Conservation (phyloP, 2,888 invertebrate genomes). For the Sesia apiformis region DNA sequence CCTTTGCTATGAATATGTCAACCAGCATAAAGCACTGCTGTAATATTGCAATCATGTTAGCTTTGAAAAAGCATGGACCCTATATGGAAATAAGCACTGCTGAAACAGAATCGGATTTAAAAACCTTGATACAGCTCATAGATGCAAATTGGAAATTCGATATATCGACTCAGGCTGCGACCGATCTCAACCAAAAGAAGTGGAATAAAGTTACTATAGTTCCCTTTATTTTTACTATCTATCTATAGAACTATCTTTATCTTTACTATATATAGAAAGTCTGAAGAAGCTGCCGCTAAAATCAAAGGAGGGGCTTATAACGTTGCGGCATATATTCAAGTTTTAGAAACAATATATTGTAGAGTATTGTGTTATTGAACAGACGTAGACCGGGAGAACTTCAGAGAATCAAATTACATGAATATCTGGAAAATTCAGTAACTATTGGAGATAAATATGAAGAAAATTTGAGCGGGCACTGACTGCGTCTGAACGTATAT, state of each 20-base stretch:
- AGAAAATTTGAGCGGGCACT: not conserved
- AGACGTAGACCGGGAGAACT: not conserved
- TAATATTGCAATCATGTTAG: conserved; percentile 15
- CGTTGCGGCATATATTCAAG: not conserved
- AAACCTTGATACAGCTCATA: conserved; percentile 1
- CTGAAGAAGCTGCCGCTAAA: not conserved
- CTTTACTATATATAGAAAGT: conserved; percentile 5
- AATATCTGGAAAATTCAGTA: not conserved
- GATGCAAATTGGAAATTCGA: conserved; percentile 7
- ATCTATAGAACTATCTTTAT: conserved; percentile 12
- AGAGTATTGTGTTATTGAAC: not conserved
- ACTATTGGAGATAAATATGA: not conserved
- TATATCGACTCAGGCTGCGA: conserved; percentile 7
- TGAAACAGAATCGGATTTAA: conserved; percentile 1
- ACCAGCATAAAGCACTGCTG: conserved; percentile 22
- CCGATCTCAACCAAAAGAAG: conserved; percentile 10
- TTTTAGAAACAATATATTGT: not conserved
- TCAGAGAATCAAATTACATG: not conserved
- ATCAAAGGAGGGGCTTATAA: not conserved
- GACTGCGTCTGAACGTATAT: not conserved
- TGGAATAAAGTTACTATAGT: conserved; percentile 11
- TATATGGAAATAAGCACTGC: too few relatives aligned
- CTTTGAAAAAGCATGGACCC: not conserved
- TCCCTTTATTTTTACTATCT: conserved; percentile 11
- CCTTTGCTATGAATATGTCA: conserved; percentile 19